Evolutionary conservation across 2,888 invertebrate species (phyloP), one percentile per base, ranked within the genome.

Genomic region (Drosophila kuntzei): DNA sequence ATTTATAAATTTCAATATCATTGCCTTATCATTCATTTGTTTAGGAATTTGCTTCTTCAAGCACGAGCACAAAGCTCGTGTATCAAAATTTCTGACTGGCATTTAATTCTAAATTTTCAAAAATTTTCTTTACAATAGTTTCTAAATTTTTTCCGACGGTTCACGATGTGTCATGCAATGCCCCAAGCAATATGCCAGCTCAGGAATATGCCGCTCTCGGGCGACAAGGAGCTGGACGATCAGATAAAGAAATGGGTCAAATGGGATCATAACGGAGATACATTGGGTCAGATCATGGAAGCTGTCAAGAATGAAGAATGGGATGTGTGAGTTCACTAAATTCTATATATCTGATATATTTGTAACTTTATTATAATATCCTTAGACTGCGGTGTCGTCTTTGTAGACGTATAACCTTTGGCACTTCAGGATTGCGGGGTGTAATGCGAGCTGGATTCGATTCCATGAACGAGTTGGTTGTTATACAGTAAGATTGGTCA

Each of bases 381-480:
- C 22, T 44, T 53, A 55, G 57, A 9, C 16, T 62, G 29, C 47
- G 46, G 0, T 25, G 27, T 32, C 62, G 62, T 5, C 57, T 62
- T 4, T 22, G 14, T 12, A 18, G 36, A 16, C 55, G 62, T 8
- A 62, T 62, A 11, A 0, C 2, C 2, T 62, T 62, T 18, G 62
- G 57, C 25, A 62, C 62, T 0, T 16, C 47, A 3, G 62, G 62
- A 16, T 25, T 57, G 9, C 94, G 99, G 72, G 98, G 96, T 0
- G 94, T 94, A 70, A 99, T 99, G 99, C 96, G 95, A n/a, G 96
- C 98, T 12, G 99, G 99, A 0, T 98, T 96, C 92, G 95, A 95
- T 74, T 95, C 96, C 71, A 97, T 99, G 97, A 99, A 99, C 92
- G 99, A 99, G 92, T 94, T 99, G 44, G 98, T 98, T 0, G 97